Percentiles rank a stretch among this genome's conserved stretches.
Conservation (phyloP, 2,888 invertebrate genomes). For the Dione juno region DNA sequence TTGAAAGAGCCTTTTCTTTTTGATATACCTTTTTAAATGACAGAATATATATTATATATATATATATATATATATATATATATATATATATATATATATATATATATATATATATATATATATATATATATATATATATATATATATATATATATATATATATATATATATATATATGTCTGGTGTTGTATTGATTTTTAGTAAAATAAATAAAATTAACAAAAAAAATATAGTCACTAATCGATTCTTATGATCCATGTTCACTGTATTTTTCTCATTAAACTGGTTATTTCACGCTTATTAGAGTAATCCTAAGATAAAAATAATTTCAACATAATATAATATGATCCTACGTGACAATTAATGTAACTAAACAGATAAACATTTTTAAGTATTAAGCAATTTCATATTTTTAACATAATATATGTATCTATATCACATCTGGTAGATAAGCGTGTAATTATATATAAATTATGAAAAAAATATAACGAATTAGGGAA, state of each 20-base stretch:
- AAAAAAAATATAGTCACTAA: neutral
- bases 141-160: no score
- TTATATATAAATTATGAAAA: no score
- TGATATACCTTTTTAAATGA: neutral
- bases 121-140: no score
- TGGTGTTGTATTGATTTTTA: no score
- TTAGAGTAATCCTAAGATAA: neutral
- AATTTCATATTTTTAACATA: neutral
- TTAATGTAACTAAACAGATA: neutral
- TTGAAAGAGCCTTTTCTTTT: neutral
- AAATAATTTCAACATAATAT: neutral
- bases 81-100: no score
- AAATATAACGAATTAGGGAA: no score
- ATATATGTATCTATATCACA: neutral
- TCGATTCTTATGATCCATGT: neutral
- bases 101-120: no score
- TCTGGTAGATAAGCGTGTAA: neutral
- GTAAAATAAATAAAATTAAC: no score
- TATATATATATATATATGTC: no score
- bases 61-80: no score
- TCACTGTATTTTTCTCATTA: neutral
- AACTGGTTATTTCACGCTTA: neutral
- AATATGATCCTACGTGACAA: conserved; percentile 10
- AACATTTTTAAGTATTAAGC: conserved; percentile 1
- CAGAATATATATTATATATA: no score